These are phyloP conservation scores for Oenanthe oenanthe DNA, from an alignment of 2,113 vertebrate genomes.

Conservation along the genomic window DNA sequence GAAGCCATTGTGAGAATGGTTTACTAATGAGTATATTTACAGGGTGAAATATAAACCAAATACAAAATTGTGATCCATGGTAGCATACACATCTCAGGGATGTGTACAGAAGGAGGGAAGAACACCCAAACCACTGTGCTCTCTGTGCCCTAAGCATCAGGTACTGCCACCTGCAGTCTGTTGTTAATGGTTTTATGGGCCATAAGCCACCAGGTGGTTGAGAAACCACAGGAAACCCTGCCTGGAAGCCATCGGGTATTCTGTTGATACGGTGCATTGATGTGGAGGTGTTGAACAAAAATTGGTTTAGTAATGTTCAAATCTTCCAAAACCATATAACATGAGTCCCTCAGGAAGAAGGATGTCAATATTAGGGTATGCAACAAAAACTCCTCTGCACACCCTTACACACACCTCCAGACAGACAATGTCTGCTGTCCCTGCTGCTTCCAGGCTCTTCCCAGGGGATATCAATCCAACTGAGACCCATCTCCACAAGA, in stretches of 20 bases:
- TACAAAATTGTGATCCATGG: not conserved
- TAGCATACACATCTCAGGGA: fast-evolving
- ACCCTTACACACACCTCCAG: not conserved
- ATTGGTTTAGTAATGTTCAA: fast-evolving
- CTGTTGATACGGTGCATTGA: not conserved
- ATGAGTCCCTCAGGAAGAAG: not conserved
- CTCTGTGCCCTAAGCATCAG: not conserved
- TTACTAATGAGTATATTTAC: not conserved
- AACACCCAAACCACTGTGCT: not conserved
- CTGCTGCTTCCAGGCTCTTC: not conserved
- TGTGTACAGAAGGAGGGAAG: not conserved
- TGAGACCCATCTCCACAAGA: not conserved
- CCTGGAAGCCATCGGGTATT: fast-evolving
- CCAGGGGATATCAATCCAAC: not conserved
- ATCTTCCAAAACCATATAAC: not conserved
- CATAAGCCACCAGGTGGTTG: not conserved
- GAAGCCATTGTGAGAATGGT: not conserved
- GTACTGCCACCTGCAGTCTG: not conserved
- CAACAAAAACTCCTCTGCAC: not conserved
- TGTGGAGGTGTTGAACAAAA: not conserved
- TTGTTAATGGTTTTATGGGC: not conserved
- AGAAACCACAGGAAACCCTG: not conserved
- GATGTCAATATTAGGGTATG: too few relatives aligned
- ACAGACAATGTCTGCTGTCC: not conserved
- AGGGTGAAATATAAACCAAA: not conserved